These are phyloP conservation scores for Pangasius sanitwongsei DNA, from an alignment of 2,797 vertebrate genomes.

Conservation along the genomic window DNA sequence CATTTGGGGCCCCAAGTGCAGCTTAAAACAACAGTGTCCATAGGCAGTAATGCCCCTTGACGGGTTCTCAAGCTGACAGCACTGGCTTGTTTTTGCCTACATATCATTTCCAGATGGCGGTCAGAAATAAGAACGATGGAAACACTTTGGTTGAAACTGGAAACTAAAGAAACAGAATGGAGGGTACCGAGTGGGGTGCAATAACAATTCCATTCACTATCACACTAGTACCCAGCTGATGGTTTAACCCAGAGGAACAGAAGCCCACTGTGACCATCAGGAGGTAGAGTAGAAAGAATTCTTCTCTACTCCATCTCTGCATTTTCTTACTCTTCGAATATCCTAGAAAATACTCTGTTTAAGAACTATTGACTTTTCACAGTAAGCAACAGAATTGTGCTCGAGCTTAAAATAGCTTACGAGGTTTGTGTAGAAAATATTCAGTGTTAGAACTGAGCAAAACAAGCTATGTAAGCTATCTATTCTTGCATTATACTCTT, in stretches of 20 bases:
- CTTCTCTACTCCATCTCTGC: not conserved
- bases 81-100: constrained; percentile 77
- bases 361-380: not conserved
- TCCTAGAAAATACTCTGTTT: constrained; percentile 5
- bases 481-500: not conserved
- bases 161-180: constrained; percentile 77
- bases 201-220: constrained; percentile 51
- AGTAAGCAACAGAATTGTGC: no score
- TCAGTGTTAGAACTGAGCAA: not conserved
- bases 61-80: constrained; percentile 69
- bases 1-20: constrained; percentile 36
- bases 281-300: constrained; percentile 25
- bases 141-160: constrained; percentile 78
- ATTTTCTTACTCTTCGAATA: constrained; percentile 25
- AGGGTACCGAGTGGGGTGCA: constrained; percentile 41
- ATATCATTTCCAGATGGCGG: constrained; percentile 84
- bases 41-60: constrained; percentile 58
- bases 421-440: not conserved
- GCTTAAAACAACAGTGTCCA: constrained; percentile 45
- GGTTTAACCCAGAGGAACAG: constrained; percentile 47
- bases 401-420: not conserved
- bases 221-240: constrained; percentile 41
- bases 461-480: not conserved
- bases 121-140: constrained; percentile 79
- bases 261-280: constrained; percentile 38